Conservation (phyloP, 2,888 invertebrate genomes). For the Zele albiditarsus region DNA sequence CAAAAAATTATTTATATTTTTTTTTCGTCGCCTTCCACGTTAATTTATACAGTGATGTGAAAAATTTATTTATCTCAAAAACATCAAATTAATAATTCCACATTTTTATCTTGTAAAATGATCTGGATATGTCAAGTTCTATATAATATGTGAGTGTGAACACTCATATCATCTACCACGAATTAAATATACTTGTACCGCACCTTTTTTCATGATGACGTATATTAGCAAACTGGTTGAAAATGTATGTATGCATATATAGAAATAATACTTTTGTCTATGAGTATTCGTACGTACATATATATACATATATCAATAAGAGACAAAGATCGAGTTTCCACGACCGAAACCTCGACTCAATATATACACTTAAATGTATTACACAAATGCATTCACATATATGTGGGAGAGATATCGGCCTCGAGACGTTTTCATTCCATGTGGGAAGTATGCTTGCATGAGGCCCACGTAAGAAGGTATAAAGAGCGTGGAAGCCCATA, state of each 20-base stretch:
- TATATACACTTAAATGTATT: slow-evolving; percentile 19
- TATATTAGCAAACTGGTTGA: not conserved
- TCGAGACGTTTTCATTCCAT: slow-evolving; percentile 35
- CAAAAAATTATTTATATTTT: not conserved
- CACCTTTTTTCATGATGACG: slow-evolving; percentile 11
- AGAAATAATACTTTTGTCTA: slow-evolving; percentile 2
- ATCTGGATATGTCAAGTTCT: not conserved
- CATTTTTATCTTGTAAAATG: not conserved
- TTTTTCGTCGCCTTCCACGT: not conserved
- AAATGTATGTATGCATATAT: not conserved
- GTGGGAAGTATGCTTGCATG: slow-evolving; percentile 33
- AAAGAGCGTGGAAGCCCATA: slow-evolving; percentile 27
- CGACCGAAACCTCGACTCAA: slow-evolving; percentile 37
- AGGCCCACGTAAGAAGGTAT: slow-evolving; percentile 33
- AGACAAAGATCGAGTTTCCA: slow-evolving; percentile 41
- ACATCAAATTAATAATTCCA: not conserved
- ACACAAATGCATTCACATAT: slow-evolving; percentile 5
- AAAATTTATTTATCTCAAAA: not conserved
- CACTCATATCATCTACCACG: not conserved
- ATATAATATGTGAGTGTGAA: not conserved
- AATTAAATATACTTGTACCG: not conserved
- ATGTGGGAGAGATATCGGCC: slow-evolving; percentile 35
- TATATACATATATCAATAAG: slow-evolving; percentile 4
- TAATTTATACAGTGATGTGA: not conserved
- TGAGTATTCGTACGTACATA: not conserved